Evolutionary conservation across 2,888 invertebrate genomes (phyloP).

Genomic region (Bhutanitis thaidina): DNA sequence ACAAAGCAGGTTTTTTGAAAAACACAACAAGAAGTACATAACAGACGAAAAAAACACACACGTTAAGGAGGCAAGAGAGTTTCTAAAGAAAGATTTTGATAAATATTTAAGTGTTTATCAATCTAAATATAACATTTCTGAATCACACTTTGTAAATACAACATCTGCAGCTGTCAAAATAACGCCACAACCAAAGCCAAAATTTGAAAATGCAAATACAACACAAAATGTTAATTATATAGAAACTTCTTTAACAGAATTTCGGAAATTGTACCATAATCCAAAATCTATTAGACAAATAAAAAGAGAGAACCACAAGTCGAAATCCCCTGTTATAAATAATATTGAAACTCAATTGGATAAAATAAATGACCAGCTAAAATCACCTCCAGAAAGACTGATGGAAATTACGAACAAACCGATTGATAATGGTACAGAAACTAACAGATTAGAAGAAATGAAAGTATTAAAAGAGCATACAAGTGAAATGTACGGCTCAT

Average conservation of each 20-base stretch:
- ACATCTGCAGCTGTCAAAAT: conserved; percentile 28
- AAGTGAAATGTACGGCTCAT: conserved; percentile 38
- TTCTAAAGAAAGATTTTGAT: conserved; percentile 39
- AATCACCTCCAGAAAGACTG: not conserved
- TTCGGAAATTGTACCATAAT: conserved; percentile 55
- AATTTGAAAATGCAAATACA: conserved; percentile 9
- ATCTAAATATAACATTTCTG: conserved; percentile 26
- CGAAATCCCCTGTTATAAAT: not conserved
- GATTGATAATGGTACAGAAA: conserved; percentile 21
- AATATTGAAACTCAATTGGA: not conserved
- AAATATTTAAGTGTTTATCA: conserved; percentile 51
- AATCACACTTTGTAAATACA: conserved; percentile 37
- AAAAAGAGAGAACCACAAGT: not conserved
- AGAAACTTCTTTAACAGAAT: conserved; percentile 57
- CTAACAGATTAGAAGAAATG: not conserved
- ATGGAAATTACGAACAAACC: conserved; percentile 10
- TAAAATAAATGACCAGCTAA: not conserved
- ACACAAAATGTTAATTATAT: conserved; percentile 38
- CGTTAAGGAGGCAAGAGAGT: conserved; percentile 20
- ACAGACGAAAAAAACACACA: conserved; percentile 8
- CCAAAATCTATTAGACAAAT: conserved; percentile 21
- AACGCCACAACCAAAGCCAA: conserved; percentile 38
- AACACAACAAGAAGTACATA: conserved; percentile 11
- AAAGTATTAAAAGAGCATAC: conserved; percentile 38
- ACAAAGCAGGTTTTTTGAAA: conserved; percentile 28